These are phyloP conservation scores for Ranitomeya variabilis DNA, from an alignment of 2,113 vertebrate species.

Conservation along the genomic window DNA sequence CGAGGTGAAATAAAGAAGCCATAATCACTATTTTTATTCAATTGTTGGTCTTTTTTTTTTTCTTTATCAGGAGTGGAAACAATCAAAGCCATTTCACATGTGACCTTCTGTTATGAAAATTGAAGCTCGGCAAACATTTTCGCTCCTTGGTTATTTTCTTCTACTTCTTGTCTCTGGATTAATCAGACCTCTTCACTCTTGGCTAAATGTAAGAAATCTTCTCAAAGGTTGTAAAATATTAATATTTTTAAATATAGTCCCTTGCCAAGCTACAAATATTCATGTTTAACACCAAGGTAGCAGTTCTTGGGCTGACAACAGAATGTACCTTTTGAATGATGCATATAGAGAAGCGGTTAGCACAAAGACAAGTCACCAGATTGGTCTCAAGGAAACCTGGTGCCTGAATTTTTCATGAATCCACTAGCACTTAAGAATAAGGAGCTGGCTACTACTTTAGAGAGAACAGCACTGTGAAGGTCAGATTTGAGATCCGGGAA, in stretches of 20 bases:
- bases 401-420: conserved; percentile 97
- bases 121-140: conserved; percentile 64
- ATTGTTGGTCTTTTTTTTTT: conserved; percentile 41
- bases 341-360: conserved; percentile 81
- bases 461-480: conserved; percentile 79
- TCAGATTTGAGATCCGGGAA: conserved; percentile 78
- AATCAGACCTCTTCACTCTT: conserved; percentile 68
- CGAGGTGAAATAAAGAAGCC: conserved; percentile 56
- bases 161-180: conserved; percentile 50
- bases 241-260: conserved; percentile 83
- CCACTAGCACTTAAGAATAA: conserved; percentile 94
- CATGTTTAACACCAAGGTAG: conserved; percentile 85
- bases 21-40: conserved; percentile 57
- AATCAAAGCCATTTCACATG: conserved; percentile 65
- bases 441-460: conserved; percentile 82
- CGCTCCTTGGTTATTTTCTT: conserved; percentile 61
- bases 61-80: conserved; percentile 35
- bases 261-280: conserved; percentile 85
- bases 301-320: conserved; percentile 80
- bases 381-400: conserved; percentile 89
- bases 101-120: conserved; percentile 62
- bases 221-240: conserved; percentile 84
- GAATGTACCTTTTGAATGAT: conserved; percentile 86
- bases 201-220: conserved; percentile 72
- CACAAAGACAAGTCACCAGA: conserved; percentile 96